Conservation (phyloP, 1,140 invertebrate species). For the Euborellia annulipes region DNA sequence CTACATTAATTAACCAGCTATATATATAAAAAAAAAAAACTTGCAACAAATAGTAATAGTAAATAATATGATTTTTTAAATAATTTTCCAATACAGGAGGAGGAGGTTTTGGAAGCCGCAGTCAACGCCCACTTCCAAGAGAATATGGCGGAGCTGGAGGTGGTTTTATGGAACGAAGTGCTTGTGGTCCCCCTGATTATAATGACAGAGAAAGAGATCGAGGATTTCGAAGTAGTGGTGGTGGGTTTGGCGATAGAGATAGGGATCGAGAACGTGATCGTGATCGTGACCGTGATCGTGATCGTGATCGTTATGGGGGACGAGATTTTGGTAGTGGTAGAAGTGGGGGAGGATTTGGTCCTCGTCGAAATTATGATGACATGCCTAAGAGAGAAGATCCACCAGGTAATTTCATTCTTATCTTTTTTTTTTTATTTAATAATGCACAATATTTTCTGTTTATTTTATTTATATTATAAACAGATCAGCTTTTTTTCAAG, state of each 20-base stretch:
- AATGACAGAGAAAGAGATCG: slow-evolving; percentile 18
- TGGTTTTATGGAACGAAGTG: slow-evolving; percentile 13
- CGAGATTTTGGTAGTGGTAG: slow-evolving; percentile 22
- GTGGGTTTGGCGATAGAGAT: slow-evolving; percentile 9
- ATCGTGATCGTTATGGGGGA: slow-evolving; percentile 14
- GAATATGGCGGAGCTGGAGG: slow-evolving; percentile 18
- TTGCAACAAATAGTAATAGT: no score
- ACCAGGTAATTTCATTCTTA: slow-evolving; percentile 8
- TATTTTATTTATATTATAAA: no score
- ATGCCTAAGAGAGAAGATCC: slow-evolving; percentile 8
- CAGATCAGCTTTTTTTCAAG: no score
- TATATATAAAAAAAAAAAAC: no score
- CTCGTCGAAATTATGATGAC: slow-evolving; percentile 24
- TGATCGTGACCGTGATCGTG: slow-evolving; percentile 12
- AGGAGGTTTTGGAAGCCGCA: slow-evolving; percentile 1
- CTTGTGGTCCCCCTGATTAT: slow-evolving; percentile 8
- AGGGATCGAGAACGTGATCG: slow-evolving; percentile 9
- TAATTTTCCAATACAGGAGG: no score
- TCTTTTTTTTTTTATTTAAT: neutral
- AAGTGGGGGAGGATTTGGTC: slow-evolving; percentile 22
- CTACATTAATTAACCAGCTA: no score
- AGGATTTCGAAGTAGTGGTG: slow-evolving; percentile 14
- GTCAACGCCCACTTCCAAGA: slow-evolving; percentile 11
- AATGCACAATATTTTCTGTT: neutral
- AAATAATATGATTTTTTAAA: no score